Percentiles rank a stretch among this genome's conserved stretches.
These are phyloP conservation scores for Amphiduros pacificus DNA, from an alignment of 2,888 invertebrate species.

Conservation along the genomic window DNA sequence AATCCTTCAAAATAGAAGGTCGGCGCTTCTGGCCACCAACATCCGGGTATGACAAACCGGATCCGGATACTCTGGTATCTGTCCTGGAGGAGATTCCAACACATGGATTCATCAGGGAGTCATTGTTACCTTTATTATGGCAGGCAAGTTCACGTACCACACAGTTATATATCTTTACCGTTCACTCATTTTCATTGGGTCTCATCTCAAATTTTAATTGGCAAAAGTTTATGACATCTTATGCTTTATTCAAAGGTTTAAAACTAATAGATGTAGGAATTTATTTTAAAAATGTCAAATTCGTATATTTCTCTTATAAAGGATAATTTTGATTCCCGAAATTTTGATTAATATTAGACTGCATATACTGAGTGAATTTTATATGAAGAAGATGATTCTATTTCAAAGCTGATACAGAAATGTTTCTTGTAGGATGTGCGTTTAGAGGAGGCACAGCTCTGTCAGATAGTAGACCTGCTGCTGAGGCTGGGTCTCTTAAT, in stretches of 20 bases:
- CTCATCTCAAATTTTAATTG: no score
- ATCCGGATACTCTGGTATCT: constrained; percentile 30
- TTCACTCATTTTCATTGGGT: neutral
- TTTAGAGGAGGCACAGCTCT: neutral
- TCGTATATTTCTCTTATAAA: no score
- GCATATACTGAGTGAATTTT: no score
- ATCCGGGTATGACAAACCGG: constrained; percentile 31
- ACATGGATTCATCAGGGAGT: constrained; percentile 34
- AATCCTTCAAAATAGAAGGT: constrained; percentile 22
- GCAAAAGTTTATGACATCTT: no score
- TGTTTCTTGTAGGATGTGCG: no score
- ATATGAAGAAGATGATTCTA: no score
- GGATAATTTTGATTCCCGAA: no score
- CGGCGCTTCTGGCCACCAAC: constrained; percentile 38
- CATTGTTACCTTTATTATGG: constrained; percentile 38
- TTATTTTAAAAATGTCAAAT: no score
- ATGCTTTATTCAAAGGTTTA: no score
- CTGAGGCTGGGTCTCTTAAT: constrained; percentile 1
- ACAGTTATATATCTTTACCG: neutral
- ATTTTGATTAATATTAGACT: no score
- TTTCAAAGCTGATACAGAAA: no score
- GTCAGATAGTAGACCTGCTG: constrained; percentile 1
- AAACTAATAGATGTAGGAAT: no score
- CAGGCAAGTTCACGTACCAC: constrained; percentile 28
- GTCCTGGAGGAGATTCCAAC: constrained; percentile 34